phyloP scores from a whole-genome alignment of 1,140 invertebrate genomes.

The Drosophila erecta region DNA sequence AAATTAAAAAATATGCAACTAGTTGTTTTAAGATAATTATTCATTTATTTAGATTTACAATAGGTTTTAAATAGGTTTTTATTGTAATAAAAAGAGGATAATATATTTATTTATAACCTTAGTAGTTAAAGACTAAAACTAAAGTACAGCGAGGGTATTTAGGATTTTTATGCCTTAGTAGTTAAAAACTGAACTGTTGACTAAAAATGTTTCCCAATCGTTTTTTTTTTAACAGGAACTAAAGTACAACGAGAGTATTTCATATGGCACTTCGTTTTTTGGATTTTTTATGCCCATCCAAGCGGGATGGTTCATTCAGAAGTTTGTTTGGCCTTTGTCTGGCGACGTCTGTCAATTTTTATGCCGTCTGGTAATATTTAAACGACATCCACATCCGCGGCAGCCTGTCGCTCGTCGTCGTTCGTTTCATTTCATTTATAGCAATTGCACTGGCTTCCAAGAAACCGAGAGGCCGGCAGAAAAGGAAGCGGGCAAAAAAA shows the following conservation, averaged over 20 bases:
- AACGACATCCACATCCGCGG: slow-evolving; percentile 78
- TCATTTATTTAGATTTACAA: too few relatives aligned
- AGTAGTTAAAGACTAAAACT: too few relatives aligned
- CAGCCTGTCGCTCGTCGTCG: slow-evolving; percentile 35
- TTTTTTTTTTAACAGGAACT: neutral
- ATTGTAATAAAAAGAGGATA: too few relatives aligned
- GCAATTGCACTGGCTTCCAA: slow-evolving; percentile 78
- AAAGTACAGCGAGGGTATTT: slow-evolving; percentile 1
- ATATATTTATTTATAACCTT: too few relatives aligned
- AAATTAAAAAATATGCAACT: too few relatives aligned
- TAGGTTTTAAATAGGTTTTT: neutral
- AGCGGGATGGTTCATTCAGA: slow-evolving; percentile 47
- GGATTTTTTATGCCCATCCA: slow-evolving; percentile 6
- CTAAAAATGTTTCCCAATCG: too few relatives aligned
- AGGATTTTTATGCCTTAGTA: slow-evolving; percentile 7
- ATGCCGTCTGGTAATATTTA: slow-evolving; percentile 79
- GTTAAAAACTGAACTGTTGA: too few relatives aligned
- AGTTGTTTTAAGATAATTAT: too few relatives aligned
- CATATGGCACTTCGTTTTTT: neutral
- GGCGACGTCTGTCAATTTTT: slow-evolving; percentile 78
- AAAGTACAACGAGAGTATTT: slow-evolving; percentile 5
- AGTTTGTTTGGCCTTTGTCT: slow-evolving; percentile 66
- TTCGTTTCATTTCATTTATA: slow-evolving; percentile 50
- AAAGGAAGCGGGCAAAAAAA: slow-evolving; percentile 18
- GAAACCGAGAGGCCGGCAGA: slow-evolving; percentile 40